Evolutionary conservation across 2,113 vertebrate species (phyloP).

Genomic region (Trochalopteron elliotii): DNA sequence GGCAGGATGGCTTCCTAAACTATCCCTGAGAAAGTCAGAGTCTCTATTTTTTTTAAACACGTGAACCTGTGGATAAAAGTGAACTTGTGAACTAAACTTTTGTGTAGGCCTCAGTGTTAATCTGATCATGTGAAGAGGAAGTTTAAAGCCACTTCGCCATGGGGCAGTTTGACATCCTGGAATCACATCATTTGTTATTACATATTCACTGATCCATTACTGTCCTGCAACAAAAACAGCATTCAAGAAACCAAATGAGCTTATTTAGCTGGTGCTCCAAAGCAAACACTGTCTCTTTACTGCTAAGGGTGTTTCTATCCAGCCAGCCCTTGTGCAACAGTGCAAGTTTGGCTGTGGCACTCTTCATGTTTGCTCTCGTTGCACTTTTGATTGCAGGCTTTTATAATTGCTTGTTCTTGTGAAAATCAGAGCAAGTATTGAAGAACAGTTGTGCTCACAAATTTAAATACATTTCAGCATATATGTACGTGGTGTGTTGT

Average conservation of each 20-base stretch:
- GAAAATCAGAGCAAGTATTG: not conserved
- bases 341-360: not conserved
- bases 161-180: constrained; percentile 25
- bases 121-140: not conserved
- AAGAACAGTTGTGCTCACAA: not conserved
- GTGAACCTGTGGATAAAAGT: not conserved
- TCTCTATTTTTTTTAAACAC: not conserved
- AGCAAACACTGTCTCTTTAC: not conserved
- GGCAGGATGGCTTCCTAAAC: not conserved
- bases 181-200: not conserved
- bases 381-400: not conserved
- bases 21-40: not conserved
- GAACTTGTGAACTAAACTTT: not conserved
- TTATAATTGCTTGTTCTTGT: not conserved
- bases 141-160: not conserved
- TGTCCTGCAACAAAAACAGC: constrained; percentile 11
- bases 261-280: not conserved
- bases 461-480: not conserved
- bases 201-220: not conserved
- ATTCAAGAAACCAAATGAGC: constrained; percentile 19
- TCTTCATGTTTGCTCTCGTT: not conserved
- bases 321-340: not conserved
- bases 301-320: not conserved
- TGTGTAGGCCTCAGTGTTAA: not conserved
- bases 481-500: accelerated